phyloP scores from a whole-genome alignment of 1,140 invertebrate genomes.

The Drosophila tristis region DNA sequence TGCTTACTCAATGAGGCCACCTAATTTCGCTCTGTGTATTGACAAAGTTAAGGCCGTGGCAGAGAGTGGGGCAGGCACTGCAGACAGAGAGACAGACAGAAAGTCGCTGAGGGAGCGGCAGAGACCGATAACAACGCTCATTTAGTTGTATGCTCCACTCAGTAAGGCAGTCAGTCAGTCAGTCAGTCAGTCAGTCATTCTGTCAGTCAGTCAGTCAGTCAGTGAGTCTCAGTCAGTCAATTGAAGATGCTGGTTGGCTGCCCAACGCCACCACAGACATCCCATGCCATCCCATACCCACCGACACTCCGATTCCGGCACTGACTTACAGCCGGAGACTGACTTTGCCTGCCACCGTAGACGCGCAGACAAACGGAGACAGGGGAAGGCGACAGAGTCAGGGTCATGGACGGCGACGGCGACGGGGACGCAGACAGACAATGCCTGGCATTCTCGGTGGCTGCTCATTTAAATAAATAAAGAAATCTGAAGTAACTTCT shows the following conservation, averaged over 20 bases:
- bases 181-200: constrained; percentile 41
- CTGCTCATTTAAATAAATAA: constrained; percentile 84
- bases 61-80: constrained; percentile 9
- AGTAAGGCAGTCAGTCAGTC: constrained; percentile 36
- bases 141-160: constrained; percentile 67
- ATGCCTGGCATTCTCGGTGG: constrained; percentile 55
- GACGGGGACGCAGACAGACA: constrained; percentile 9
- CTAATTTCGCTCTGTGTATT: constrained; percentile 32
- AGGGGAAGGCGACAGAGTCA: constrained; percentile 8
- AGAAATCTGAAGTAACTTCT: constrained; percentile 83
- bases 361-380: constrained; percentile 17
- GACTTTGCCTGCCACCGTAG: too few relatives aligned
- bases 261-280: constrained; percentile 26
- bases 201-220: constrained; percentile 39
- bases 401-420: too few relatives aligned
- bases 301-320: background rate
- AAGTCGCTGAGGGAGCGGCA: constrained; percentile 46
- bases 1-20: constrained; percentile 27
- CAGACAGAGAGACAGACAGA: constrained; percentile 15
- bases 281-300: background rate
- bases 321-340: background rate
- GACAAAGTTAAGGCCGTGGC: too few relatives aligned
- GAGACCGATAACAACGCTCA: constrained; percentile 75
- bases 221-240: constrained; percentile 61
- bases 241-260: constrained; percentile 76